Conservation (phyloP, 2,113 vertebrate genomes). For the Otolemur garnettii region DNA sequence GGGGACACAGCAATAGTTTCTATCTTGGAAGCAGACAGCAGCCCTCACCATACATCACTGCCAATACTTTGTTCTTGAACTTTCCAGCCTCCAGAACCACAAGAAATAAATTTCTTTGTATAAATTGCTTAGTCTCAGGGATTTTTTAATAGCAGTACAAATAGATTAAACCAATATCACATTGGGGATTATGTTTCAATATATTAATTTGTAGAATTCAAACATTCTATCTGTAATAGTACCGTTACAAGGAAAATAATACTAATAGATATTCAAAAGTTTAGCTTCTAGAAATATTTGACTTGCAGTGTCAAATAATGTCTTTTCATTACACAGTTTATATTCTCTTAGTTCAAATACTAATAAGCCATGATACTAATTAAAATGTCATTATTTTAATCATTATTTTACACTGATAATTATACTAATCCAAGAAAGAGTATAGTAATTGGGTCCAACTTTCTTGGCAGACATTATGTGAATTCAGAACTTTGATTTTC, state of each 20-base stretch:
- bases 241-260: neutral
- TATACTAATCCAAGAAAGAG: neutral
- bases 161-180: neutral
- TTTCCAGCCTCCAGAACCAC: neutral
- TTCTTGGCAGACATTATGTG: neutral
- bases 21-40: neutral
- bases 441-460: neutral
- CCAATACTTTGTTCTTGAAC: too few relatives aligned
- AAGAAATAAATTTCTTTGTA: neutral
- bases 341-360: neutral
- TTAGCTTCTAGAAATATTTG: neutral
- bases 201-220: neutral
- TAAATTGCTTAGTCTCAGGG: neutral
- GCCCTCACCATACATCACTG: neutral
- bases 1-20: neutral
- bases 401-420: neutral
- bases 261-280: neutral
- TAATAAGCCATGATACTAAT: neutral
- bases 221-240: neutral
- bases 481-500: constrained; percentile 7
- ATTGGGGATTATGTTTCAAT: neutral
- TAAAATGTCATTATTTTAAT: neutral
- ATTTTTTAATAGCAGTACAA: neutral
- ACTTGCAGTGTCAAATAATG: neutral
- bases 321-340: neutral